Evolutionary conservation across 2,797 vertebrate species (phyloP), one percentile per base, ranked within the genome.

Genomic region (Mycteria americana): DNA sequence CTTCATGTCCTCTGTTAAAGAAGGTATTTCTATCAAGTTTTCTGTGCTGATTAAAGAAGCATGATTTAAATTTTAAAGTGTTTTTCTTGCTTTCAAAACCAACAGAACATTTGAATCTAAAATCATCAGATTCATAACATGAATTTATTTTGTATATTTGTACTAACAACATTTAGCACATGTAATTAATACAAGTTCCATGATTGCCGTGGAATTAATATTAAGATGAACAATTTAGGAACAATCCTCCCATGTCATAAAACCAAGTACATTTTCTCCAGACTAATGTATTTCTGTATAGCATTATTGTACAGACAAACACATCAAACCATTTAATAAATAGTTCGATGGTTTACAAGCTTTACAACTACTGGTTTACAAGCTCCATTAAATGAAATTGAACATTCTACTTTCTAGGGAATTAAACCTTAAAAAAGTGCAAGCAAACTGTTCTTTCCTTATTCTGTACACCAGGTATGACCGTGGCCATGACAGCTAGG

Each of bases 181-280:
- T 10, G 13, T 22, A 77, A 76, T 63, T 70, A 80, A 73, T 33
- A 33, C 25, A 92, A 89, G 46, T 76, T 82, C 23, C 35, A 59
- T 0, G 0, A 65, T 39, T 57, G 50, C 72, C 0, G 0, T 16
- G 2, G 60, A 41, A 74, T 50, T 60, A 24, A 56, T 33, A 51
- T 57, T 54, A 46, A 18, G 13, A 77, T 43, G 24, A 83, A 45
- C 46, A 80, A 73, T 39, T 39, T 39, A 39, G 37, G 37, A 39
- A 37, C 37, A 39, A 39, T 10, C 27, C 18, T 82, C 37, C 9
- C 17, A 48, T 18, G 6, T 30, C 27, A 64, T 67, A 92, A 85
- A 85, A 50, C 9, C 31, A 79, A 21, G 37, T 69, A 50, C 0
- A 0, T 62, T 63, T 87, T 73, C 82, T 65, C 54, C 43, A 79